phyloP scores from a whole-genome alignment of 2,797 vertebrate genomes.

The Saxicola maurus region DNA sequence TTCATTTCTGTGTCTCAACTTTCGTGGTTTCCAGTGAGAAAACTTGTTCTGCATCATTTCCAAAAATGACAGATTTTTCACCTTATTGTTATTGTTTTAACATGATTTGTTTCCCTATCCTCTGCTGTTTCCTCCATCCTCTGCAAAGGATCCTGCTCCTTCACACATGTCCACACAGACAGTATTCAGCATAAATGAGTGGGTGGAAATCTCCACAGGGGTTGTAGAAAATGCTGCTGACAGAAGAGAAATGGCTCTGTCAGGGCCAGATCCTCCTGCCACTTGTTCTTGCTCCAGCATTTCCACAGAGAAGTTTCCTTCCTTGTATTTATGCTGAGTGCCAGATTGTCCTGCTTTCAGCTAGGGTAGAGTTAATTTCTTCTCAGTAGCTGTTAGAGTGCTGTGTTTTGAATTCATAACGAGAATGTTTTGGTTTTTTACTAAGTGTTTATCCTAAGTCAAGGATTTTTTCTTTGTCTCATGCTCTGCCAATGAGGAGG shows the following conservation, averaged over 20 bases:
- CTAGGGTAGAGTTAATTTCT: neutral
- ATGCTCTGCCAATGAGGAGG: neutral
- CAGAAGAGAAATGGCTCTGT: neutral
- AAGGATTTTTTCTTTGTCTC: neutral
- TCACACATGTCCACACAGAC: neutral
- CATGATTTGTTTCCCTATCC: neutral
- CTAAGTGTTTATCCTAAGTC: neutral
- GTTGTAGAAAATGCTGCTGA: neutral
- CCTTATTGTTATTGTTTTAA: neutral
- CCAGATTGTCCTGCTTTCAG: neutral
- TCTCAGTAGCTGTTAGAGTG: neutral
- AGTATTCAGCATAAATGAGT: neutral
- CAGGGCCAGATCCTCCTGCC: neutral
- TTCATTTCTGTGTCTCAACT: neutral
- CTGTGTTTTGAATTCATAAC: neutral
- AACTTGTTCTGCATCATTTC: neutral
- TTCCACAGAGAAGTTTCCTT: neutral
- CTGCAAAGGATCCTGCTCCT: neutral
- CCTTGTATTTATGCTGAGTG: neutral
- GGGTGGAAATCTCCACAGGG: conserved; percentile 1
- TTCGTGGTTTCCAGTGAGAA: neutral
- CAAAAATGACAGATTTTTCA: neutral
- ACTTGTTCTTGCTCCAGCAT: neutral
- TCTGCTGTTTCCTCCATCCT: neutral
- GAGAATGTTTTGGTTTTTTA: neutral